Conservation (phyloP, 2,113 vertebrate species). For the Rallus limicola region DNA sequence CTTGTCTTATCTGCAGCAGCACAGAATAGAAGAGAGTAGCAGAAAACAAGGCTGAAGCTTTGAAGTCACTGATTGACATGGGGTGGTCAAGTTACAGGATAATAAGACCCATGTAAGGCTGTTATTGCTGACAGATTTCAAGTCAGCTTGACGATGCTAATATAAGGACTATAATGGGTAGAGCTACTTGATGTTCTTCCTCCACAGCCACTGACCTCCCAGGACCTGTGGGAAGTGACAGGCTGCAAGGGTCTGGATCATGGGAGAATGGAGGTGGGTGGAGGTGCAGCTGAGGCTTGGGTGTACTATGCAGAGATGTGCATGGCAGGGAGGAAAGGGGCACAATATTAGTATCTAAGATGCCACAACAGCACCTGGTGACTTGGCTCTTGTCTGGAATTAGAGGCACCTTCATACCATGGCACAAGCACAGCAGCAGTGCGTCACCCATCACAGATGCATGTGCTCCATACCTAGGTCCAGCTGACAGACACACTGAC, state of each 20-base stretch:
- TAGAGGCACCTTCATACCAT: neutral
- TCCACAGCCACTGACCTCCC: fast-evolving
- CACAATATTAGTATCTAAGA: neutral
- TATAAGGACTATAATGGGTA: neutral
- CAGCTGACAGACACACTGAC: neutral
- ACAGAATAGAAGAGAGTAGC: neutral
- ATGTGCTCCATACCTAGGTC: fast-evolving
- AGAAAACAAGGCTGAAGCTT: neutral
- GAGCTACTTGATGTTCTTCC: neutral
- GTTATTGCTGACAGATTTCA: neutral
- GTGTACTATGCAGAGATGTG: fast-evolving
- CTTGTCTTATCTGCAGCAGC: neutral
- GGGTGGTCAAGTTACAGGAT: neutral
- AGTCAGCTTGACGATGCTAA: neutral
- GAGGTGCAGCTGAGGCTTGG: neutral
- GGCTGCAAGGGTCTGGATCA: neutral
- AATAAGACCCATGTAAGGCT: neutral
- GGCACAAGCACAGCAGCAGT: neutral
- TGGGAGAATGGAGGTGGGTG: neutral
- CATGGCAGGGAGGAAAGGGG: neutral
- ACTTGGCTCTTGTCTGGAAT: neutral
- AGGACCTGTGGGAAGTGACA: neutral
- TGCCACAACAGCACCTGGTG: neutral
- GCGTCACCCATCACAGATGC: neutral
- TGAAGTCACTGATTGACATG: neutral